These are phyloP conservation scores for Drusus annulatus DNA, from an alignment of 1,140 invertebrate genomes.

Conservation along the genomic window DNA sequence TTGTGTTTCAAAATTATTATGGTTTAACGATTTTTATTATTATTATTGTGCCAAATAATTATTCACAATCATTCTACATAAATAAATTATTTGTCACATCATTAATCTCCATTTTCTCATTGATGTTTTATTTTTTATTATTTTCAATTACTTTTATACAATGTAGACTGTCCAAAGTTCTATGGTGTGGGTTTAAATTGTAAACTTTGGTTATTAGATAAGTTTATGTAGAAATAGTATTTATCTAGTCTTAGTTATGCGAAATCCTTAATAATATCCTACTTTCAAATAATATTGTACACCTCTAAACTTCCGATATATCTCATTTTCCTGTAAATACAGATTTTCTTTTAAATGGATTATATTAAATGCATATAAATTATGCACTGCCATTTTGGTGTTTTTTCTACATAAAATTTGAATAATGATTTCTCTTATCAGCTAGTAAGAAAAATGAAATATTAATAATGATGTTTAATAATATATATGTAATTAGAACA, in stretches of 20 bases:
- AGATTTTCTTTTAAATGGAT: too few relatives aligned
- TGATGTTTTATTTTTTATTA: background rate
- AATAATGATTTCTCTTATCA: too few relatives aligned
- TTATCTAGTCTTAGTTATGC: slow-evolving; percentile 29
- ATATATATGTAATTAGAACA: too few relatives aligned
- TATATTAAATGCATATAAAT: too few relatives aligned
- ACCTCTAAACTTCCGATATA: too few relatives aligned
- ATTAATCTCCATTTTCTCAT: background rate
- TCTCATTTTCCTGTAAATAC: too few relatives aligned
- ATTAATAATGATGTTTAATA: too few relatives aligned
- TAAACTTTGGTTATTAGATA: slow-evolving; percentile 35
- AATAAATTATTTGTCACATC: background rate
- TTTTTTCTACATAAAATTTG: too few relatives aligned
- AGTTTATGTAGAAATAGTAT: slow-evolving; percentile 30
- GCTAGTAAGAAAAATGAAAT: too few relatives aligned
- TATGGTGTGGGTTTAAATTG: slow-evolving; percentile 23
- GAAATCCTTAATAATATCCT: background rate
- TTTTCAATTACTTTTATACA: background rate
- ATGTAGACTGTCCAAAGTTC: slow-evolving; percentile 60
- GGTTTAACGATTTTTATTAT: background rate
- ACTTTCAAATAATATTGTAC: too few relatives aligned
- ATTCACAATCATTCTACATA: background rate
- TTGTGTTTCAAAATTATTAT: background rate
- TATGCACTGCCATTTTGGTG: too few relatives aligned
- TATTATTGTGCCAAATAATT: background rate